Percentiles rank a stretch among this genome's conserved stretches.
Evolutionary conservation across 2,113 vertebrate genomes (phyloP).

Genomic region (Prietella phreatophila): DNA sequence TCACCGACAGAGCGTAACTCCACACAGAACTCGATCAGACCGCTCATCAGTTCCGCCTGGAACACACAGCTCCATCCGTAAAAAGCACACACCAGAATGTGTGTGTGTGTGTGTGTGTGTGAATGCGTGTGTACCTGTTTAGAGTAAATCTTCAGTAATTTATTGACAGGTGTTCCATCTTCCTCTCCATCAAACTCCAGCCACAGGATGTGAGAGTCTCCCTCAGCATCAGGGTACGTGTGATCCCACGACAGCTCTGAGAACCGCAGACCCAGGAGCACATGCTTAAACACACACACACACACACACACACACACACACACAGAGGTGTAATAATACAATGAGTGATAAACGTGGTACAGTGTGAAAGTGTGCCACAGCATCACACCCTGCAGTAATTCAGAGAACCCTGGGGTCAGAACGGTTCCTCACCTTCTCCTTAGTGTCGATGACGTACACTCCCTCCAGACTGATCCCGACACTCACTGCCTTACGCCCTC

Average conservation of each 20-base stretch:
- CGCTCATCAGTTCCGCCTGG: constrained; percentile 88
- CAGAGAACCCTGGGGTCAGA: background rate
- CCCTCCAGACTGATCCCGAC: constrained; percentile 87
- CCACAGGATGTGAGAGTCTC: constrained; percentile 82
- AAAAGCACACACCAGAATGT: background rate
- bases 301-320: background rate
- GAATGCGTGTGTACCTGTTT: constrained; percentile 76
- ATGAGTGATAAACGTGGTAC: background rate
- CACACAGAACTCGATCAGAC: constrained; percentile 90
- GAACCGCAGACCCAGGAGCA: constrained; percentile 79
- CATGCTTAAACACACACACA: constrained; percentile 63
- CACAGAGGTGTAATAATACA: too few relatives aligned
- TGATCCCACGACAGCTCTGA: constrained; percentile 88
- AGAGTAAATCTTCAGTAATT: constrained; percentile 87
- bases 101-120: background rate
- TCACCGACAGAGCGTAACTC: constrained; percentile 72
- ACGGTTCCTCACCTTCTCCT: constrained; percentile 78
- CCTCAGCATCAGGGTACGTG: constrained; percentile 80
- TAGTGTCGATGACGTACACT: constrained; percentile 85
- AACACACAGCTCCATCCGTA: background rate
- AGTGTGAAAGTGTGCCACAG: too few relatives aligned
- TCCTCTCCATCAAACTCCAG: constrained; percentile 89
- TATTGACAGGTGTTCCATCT: constrained; percentile 84
- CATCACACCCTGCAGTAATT: background rate
- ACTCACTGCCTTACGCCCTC: constrained; percentile 77